Percentiles rank a stretch among this genome's conserved stretches.
Evolutionary conservation across 2,797 vertebrate genomes (phyloP).

Genomic region (Coregonus suidteri): DNA sequence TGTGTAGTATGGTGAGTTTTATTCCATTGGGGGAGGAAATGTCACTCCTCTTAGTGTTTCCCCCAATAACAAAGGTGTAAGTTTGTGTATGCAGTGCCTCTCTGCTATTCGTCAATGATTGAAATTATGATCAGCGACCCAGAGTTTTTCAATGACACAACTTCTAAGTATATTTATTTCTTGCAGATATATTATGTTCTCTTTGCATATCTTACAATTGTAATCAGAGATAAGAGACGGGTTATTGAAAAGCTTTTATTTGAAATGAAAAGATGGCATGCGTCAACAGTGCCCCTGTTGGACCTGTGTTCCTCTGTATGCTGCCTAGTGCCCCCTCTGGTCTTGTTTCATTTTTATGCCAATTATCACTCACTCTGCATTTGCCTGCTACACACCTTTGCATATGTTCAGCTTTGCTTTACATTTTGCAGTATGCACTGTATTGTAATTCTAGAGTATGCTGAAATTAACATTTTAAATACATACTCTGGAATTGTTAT

Average conservation of each 20-base stretch:
- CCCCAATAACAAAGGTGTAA: conserved; percentile 42
- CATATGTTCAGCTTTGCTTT: conserved; percentile 28
- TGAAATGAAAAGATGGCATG: conserved; percentile 16
- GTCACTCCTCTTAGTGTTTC: conserved; percentile 47
- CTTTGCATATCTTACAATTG: conserved; percentile 70
- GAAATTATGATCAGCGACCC: conserved; percentile 48
- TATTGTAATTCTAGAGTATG: conserved; percentile 45
- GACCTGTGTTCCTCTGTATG: conserved; percentile 42
- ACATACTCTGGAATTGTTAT: conserved; percentile 27
- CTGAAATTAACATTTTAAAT: conserved; percentile 29
- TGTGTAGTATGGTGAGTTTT: conserved; percentile 62
- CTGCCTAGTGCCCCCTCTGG: conserved; percentile 45
- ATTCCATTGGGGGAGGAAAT: conserved; percentile 48
- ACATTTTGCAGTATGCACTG: conserved; percentile 49
- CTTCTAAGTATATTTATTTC: conserved; percentile 38
- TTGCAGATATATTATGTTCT: conserved; percentile 42
- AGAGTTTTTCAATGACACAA: conserved; percentile 46
- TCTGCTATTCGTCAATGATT: conserved; percentile 56
- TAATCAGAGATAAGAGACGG: conserved; percentile 46
- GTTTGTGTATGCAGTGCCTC: conserved; percentile 62
- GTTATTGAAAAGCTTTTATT: neutral
- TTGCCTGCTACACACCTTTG: conserved; percentile 28
- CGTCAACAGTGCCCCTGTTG: conserved; percentile 14
- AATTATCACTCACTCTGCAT: conserved; percentile 25
- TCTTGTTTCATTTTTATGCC: conserved; percentile 27